Conservation (phyloP, 2,888 invertebrate genomes). For the Encarsia formosa region DNA sequence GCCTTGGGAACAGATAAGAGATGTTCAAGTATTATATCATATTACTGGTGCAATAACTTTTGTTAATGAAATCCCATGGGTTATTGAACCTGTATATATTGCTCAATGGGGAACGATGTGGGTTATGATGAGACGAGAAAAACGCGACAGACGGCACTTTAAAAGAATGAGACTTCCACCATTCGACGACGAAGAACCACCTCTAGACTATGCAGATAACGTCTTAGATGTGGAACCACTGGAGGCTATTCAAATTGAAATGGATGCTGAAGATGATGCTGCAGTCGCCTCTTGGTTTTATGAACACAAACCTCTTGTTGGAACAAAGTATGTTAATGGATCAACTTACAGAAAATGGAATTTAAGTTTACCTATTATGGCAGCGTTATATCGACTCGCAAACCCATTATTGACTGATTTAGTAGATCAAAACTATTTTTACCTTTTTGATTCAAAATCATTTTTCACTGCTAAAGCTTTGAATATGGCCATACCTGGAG, state of each 20-base stretch:
- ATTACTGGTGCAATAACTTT: slow-evolving; percentile 99
- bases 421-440: slow-evolving; percentile 98
- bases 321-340: slow-evolving; percentile 85
- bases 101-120: slow-evolving; percentile 99
- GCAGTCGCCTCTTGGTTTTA: slow-evolving; percentile 97
- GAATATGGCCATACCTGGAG: slow-evolving; percentile 99
- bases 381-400: slow-evolving; percentile 93
- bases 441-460: slow-evolving; percentile 97
- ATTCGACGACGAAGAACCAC: slow-evolving; percentile 99
- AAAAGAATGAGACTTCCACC: slow-evolving; percentile 99
- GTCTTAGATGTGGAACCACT: slow-evolving; percentile 97
- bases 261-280: slow-evolving; percentile 91
- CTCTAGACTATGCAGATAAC: slow-evolving; percentile 98
- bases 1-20: slow-evolving; percentile 99
- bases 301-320: slow-evolving; percentile 93
- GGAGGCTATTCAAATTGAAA: slow-evolving; percentile 97
- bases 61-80: slow-evolving; percentile 99
- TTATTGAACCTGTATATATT: slow-evolving; percentile 97
- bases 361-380: slow-evolving; percentile 93
- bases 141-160: slow-evolving; percentile 96
- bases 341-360: slow-evolving; percentile 97
- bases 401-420: slow-evolving; percentile 97
- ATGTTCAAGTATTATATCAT: slow-evolving; percentile 95
- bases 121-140: slow-evolving; percentile 99
- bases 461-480: slow-evolving; percentile 99